Base-by-base conservation (phyloP, 2,113 vertebrate species). In the Actinemys pallida region DNA sequence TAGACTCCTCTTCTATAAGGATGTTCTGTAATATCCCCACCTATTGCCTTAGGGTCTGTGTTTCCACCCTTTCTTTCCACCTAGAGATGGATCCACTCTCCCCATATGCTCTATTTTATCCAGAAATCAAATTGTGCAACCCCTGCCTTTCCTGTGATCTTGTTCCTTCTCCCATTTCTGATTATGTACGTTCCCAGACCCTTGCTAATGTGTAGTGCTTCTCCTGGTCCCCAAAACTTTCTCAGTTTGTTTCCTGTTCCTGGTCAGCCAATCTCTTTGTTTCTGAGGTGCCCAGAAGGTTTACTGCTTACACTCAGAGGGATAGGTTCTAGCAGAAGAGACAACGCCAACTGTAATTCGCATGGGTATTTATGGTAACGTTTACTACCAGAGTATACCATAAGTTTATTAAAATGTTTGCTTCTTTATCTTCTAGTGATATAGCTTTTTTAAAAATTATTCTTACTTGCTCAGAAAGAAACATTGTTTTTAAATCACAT, bases 341-440 rank as follows among this genome's bases (percentile, higher is more conserved):
- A 50, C 80, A 79, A 24, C 49, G 86, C 2, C 11, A 10, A 13
- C 75, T 35, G 49, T 6, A 5, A 50, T 86, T 86, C 3, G 31
- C 14, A 17, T 78, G 5, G 45, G 35, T 84, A 90, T 81, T 83
- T 81, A 45, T 76, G 20, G 24, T 82, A 42, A 75, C 4, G 1
- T 42, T 84, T 49, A 10, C 5, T 88, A 80, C 16, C 83, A 50
- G 80, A 94, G 52, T 35, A 86, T 2, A 7, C 0, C 2, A 93
- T 27, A 93, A 27, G 57, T 1, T 53, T 93, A 86, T 45, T 93
- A 94, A 94, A 78, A 49, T 87, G 1, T 13, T 95, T 96, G 91
- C 42, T 93, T 89, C 57, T 87, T 90, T 88, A 10, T 94, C 47
- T 84, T 93, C n/a, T 12, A 69, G 24, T 90, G 87, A 90, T 84